Base-by-base conservation (phyloP, 2,113 vertebrate genomes). In the Silurus meridionalis region DNA sequence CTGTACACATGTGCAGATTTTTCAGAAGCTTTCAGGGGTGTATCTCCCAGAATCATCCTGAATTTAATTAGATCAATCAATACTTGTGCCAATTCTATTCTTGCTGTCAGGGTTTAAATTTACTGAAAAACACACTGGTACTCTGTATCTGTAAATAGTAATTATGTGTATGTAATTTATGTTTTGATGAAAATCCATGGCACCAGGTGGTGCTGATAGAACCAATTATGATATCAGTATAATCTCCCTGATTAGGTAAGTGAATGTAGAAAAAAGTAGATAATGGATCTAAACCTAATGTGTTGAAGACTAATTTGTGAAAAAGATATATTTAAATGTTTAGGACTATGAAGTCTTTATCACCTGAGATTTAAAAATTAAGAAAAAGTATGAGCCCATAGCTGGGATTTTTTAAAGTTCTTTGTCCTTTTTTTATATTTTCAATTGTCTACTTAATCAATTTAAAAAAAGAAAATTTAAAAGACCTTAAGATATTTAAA, bases 131-230 rank as follows among this genome's bases (percentile, higher is more conserved):
- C 53, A 82, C 23, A 7, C 21, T 28, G 46, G 37, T n/a, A 57
- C 10, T 67, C 25, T 67, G 15, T 52, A 8, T 37, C 37, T 37
- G 53, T 50, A 81, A 13, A 25, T 28, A 28, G 21, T 25, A 21
- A 75, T 61, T 84, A 14, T 46, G 58, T 80, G 63, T 46, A 19
- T 8, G 7, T 60, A 37, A 21, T 64, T 83, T 21, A 50, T 82
- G 37, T 71, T 83, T 71, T 83, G 25, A 85, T 85, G 48, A 78
- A 64, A 86, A 64, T 58, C 28, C 11, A 63, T 81, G 19, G 28
- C 17, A 75, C 66, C 60, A 86, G 58, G 58, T 88, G 80, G 11
- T 84, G 53, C 55, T 71, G 63, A 84, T 25, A 17, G 23, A 72
- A 72, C 17, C 37, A 48, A 48, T 50, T 21, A 50, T 72, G 69